Conservation (phyloP, 1,140 invertebrate species). For the Aradophagus sp. region DNA sequence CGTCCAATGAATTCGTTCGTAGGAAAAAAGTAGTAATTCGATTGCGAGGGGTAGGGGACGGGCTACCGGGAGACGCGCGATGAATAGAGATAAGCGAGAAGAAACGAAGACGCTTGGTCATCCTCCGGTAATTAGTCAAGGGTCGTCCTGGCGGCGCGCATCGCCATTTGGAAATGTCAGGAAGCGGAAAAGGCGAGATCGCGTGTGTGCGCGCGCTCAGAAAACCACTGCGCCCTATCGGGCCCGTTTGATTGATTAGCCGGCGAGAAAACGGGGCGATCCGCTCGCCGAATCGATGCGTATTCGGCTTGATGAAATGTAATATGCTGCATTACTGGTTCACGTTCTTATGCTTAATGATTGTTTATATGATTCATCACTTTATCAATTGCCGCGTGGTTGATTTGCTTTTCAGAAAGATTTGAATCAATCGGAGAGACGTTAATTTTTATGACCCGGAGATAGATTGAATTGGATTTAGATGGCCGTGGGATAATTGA, state of each 20-base stretch:
- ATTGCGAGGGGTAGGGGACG: constrained; percentile 62
- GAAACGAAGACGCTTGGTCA: constrained; percentile 70
- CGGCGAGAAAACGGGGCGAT: constrained; percentile 28
- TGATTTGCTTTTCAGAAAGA: constrained; percentile 16
- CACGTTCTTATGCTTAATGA: constrained; percentile 20
- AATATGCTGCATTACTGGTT: constrained; percentile 25
- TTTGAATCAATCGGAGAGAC: constrained; percentile 1
- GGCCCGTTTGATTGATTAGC: constrained; percentile 53
- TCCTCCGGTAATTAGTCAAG: constrained; percentile 73
- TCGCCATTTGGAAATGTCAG: constrained; percentile 53
- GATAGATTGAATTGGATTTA: constrained; percentile 8
- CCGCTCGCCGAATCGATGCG: constrained; percentile 25
- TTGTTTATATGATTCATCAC: constrained; percentile 42
- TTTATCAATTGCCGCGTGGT: constrained; percentile 17
- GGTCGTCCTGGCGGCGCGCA: constrained; percentile 55
- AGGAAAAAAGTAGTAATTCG: constrained; percentile 72
- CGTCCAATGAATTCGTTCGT: constrained; percentile 59
- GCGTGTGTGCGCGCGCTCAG: constrained; percentile 18
- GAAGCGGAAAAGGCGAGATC: constrained; percentile 55
- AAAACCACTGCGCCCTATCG: constrained; percentile 32
- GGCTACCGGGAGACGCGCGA: constrained; percentile 30
- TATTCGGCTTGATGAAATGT: constrained; percentile 33
- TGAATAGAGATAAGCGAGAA: constrained; percentile 71
- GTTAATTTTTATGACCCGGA: constrained; percentile 3
- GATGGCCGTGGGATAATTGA: constrained; percentile 3